Evolutionary conservation across 2,888 invertebrate genomes (phyloP).

Genomic region (Pandemis corylana): DNA sequence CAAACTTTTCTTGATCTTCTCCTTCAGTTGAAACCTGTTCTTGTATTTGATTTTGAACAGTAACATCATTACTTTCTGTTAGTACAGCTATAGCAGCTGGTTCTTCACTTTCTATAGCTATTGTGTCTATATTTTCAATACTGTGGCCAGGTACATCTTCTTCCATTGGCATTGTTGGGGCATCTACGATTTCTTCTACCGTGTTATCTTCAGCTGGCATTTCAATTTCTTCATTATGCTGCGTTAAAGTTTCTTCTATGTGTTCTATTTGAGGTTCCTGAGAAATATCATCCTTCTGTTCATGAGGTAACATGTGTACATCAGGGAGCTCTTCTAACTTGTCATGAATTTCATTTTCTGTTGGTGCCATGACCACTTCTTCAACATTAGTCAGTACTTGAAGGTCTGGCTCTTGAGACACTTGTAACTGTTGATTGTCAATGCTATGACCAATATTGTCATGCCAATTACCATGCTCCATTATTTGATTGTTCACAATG

Average conservation of each 20-base stretch:
- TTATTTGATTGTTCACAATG: conserved; percentile 73
- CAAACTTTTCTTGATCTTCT: conserved; percentile 14
- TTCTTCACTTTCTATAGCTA: conserved; percentile 38
- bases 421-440: conserved; percentile 52
- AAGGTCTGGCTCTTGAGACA: conserved; percentile 50
- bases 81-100: conserved; percentile 37
- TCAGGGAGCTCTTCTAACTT: conserved; percentile 57
- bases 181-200: conserved; percentile 45
- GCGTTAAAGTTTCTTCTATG: conserved; percentile 23
- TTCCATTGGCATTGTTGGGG: conserved; percentile 39
- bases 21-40: conserved; percentile 27
- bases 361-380: conserved; percentile 46
- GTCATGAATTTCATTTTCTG: conserved; percentile 46
- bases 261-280: conserved; percentile 35
- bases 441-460: conserved; percentile 56
- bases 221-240: conserved; percentile 41
- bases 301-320: conserved; percentile 51
- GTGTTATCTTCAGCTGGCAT: conserved; percentile 40
- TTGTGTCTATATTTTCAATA: conserved; percentile 35
- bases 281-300: conserved; percentile 45
- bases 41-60: conserved; percentile 7
- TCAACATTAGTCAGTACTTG: conserved; percentile 47
- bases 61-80: conserved; percentile 21
- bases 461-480: conserved; percentile 69
- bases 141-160: conserved; percentile 37